Base-by-base conservation (phyloP, 2,888 invertebrate species). In the Sclerodermus sp. region DNA sequence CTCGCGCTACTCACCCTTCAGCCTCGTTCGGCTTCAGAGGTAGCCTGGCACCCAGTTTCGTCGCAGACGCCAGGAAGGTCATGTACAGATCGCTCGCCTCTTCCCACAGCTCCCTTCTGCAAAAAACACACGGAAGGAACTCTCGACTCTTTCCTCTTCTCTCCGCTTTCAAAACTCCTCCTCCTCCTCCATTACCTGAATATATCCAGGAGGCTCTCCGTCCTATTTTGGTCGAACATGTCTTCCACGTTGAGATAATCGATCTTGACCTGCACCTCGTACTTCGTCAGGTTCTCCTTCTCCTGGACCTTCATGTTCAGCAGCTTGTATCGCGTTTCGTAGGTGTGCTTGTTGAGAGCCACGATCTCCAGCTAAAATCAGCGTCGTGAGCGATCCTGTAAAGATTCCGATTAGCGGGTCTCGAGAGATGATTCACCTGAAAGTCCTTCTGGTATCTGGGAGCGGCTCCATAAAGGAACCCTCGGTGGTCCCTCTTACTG, bases 241-340 rank as follows among this genome's bases (percentile, higher is more conserved):
- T 95, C 93, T 59, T 93, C 91, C 46, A 93, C 90, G 71, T 94
- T 93, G 17, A 93, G 79, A 77, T 94, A 94, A 74, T 93, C 90
- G 42, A 95, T 91, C 79, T 94, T 94, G 68, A 95, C 80, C 71
- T 92, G 89, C 4, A 93, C 87, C 67, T 93, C 87, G 71, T 88
- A 87, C 38, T 84, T 84, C 0, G 90, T 87, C 55, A 87, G 83
- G 58, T 84, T 85, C 51, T 82, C 79, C 68, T 89, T 90, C 13
- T 85, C 83, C 2, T 82, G 80, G 12, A 93, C 83, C 45, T 83
- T 83, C 48, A 92, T 80, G 0, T 84, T 82, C 8, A 91, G 73
- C 0, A 85, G 78, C 36, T 83, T 81, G 15, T 84, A 82, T 1
- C 87, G 81, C 0, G 91, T 91, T 68, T 91, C 88, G 73, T 89